Percentiles rank a stretch among this genome's conserved stretches.
Evolutionary conservation across 2,888 invertebrate genomes (phyloP).

Genomic region (Eurytoma adleriae): DNA sequence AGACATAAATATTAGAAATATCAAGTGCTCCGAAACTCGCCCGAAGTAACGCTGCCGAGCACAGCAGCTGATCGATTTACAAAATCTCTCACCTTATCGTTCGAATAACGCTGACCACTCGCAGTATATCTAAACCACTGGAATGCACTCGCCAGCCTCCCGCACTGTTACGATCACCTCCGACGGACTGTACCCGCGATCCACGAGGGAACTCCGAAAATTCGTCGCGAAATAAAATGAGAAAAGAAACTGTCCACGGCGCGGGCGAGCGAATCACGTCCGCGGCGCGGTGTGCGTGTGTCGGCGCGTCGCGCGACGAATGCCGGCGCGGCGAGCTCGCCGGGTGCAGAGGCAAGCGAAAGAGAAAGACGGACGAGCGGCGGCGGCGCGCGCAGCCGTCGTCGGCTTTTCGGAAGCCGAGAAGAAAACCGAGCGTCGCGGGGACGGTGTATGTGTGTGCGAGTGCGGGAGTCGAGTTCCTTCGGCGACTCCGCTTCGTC

Average conservation of each 20-base stretch:
- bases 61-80: too few relatives aligned
- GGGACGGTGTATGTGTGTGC: background rate
- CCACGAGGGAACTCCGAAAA: too few relatives aligned
- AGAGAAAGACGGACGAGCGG: slow-evolving; percentile 3
- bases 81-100: too few relatives aligned
- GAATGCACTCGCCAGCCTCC: too few relatives aligned
- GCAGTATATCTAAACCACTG: too few relatives aligned
- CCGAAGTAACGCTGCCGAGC: too few relatives aligned
- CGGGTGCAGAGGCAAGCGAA: background rate
- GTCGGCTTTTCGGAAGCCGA: slow-evolving; percentile 21
- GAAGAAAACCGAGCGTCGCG: slow-evolving; percentile 29
- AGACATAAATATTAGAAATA: too few relatives aligned
- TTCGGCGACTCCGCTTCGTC: background rate
- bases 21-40: too few relatives aligned
- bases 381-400: slow-evolving; percentile 6
- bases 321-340: slow-evolving; percentile 28
- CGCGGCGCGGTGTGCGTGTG: slow-evolving; percentile 14
- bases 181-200: too few relatives aligned
- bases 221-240: too few relatives aligned
- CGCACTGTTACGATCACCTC: too few relatives aligned
- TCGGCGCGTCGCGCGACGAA: slow-evolving; percentile 35
- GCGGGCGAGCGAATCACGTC: slow-evolving; percentile 38
- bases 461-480: slow-evolving; percentile 20
- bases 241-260: background rate
- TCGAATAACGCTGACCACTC: too few relatives aligned